These are phyloP conservation scores for Steinernema khuongi DNA, from an alignment of 1,140 invertebrate species.

Conservation along the genomic window DNA sequence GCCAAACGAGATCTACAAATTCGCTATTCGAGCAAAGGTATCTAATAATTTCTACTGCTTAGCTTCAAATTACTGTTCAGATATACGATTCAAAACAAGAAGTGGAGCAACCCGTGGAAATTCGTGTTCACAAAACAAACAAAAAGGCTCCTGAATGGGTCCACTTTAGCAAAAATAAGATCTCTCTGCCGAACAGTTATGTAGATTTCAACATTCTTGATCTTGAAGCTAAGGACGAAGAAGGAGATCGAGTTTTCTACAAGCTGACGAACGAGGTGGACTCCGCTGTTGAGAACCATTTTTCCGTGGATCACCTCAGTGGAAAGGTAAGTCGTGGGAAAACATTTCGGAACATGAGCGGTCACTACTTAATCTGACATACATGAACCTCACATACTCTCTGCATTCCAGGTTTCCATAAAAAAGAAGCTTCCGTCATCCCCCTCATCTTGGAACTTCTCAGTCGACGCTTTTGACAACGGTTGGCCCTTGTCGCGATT, in stretches of 20 bases:
- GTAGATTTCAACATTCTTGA: background rate
- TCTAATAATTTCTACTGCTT: background rate
- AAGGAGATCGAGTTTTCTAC: slow-evolving; percentile 64
- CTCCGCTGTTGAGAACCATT: background rate
- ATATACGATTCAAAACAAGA: slow-evolving; percentile 39
- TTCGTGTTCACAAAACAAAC: slow-evolving; percentile 59
- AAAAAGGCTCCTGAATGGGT: slow-evolving; percentile 51
- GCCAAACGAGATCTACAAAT: slow-evolving; percentile 18
- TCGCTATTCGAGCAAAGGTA: slow-evolving; percentile 28
- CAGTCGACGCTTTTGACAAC: slow-evolving; percentile 1
- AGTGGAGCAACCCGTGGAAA: slow-evolving; percentile 35
- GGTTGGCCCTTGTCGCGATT: background rate
- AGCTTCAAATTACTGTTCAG: slow-evolving; percentile 24
- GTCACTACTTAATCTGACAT: background rate
- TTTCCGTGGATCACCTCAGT: slow-evolving; percentile 7
- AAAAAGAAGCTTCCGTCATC: background rate
- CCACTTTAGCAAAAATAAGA: slow-evolving; percentile 27
- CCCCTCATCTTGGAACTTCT: background rate
- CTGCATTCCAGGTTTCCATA: background rate
- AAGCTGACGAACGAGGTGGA: slow-evolving; percentile 22
- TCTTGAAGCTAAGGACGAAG: slow-evolving; percentile 61
- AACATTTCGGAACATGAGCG: too few species aligned
- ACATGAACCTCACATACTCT: background rate
- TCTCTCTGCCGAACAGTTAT: background rate
- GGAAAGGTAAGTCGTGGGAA: slow-evolving; percentile 24